A percentile compares a stretch with the other conserved stretches of the same genome.
Evolutionary conservation across 2,888 invertebrate genomes (phyloP).

Genomic region (Electrophaes corylata): DNA sequence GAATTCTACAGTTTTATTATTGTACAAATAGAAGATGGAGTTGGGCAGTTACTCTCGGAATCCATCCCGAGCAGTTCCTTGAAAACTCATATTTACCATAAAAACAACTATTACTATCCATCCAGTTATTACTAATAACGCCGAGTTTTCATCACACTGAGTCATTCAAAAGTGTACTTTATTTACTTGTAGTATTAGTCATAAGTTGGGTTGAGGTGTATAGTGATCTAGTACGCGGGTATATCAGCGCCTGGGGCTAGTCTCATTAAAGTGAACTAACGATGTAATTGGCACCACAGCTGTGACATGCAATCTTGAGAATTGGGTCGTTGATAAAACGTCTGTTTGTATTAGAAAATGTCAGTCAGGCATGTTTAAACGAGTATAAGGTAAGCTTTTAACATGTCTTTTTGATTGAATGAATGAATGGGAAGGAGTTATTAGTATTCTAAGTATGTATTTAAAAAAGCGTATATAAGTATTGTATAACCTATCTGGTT

Average conservation of each 20-base stretch:
- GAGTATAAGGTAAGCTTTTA: too few species aligned
- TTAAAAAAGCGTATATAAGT: too few species aligned
- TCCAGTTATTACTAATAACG: slow-evolving; percentile 35
- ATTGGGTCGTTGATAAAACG: slow-evolving; percentile 15
- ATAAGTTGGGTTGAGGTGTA: slow-evolving; percentile 34
- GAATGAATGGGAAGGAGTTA: too few species aligned
- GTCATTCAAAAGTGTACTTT: slow-evolving; percentile 30
- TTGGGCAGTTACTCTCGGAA: slow-evolving; percentile 19
- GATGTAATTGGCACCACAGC: slow-evolving; percentile 65
- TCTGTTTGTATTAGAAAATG: slow-evolving; percentile 19
- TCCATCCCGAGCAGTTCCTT: slow-evolving; percentile 17
- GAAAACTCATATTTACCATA: slow-evolving; percentile 39
- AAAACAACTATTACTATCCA: slow-evolving; percentile 43
- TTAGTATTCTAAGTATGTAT: too few species aligned
- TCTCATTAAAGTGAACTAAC: slow-evolving; percentile 72
- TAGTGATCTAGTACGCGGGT: slow-evolving; percentile 51
- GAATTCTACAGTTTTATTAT: too few species aligned
- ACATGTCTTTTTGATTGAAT: too few species aligned
- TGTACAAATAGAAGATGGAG: too few species aligned
- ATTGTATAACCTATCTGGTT: too few species aligned
- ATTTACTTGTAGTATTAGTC: slow-evolving; percentile 29
- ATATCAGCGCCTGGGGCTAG: slow-evolving; percentile 56
- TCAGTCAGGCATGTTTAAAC: neutral
- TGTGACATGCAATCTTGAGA: slow-evolving; percentile 21
- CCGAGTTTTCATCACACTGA: slow-evolving; percentile 14